phyloP scores from a whole-genome alignment of 2,113 vertebrate species.

The Corvus cornix region DNA sequence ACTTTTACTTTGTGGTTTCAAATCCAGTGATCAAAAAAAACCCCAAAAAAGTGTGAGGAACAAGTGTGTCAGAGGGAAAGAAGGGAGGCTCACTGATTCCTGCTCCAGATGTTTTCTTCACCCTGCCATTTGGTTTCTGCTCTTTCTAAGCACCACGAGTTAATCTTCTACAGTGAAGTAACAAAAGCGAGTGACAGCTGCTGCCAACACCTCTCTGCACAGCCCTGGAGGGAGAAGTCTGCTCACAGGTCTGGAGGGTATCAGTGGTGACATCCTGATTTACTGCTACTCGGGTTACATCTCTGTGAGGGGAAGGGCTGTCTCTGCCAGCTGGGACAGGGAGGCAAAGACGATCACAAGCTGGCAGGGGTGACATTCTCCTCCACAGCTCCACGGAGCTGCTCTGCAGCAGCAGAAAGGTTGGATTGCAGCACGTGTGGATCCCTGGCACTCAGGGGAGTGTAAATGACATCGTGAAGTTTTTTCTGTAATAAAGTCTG shows the following conservation, averaged over 20 bases:
- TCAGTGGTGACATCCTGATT: not conserved
- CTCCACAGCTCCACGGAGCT: not conserved
- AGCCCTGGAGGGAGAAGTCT: not conserved
- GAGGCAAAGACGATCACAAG: not conserved
- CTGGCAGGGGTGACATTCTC: not conserved
- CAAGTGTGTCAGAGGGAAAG: not conserved
- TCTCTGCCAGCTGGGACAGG: not conserved
- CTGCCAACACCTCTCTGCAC: not conserved
- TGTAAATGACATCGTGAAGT: not conserved
- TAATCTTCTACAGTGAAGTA: not conserved
- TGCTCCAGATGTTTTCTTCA: constrained; percentile 26
- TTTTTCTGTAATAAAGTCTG: not conserved
- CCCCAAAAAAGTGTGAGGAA: not conserved
- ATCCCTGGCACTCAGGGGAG: not conserved
- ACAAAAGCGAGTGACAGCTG: not conserved
- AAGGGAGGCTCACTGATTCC: not conserved
- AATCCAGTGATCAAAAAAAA: not conserved
- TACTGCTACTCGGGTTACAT: not conserved
- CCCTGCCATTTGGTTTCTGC: not conserved
- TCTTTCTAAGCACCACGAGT: not conserved
- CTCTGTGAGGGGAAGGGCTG: not conserved
- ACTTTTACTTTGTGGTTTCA: not conserved
- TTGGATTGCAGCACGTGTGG: not conserved
- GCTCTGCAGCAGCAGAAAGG: not conserved
- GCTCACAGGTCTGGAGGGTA: not conserved